A percentile compares a stretch with the other conserved stretches of the same genome.
phyloP scores from a whole-genome alignment of 2,797 vertebrate genomes.

The Erpetoichthys calabaricus region DNA sequence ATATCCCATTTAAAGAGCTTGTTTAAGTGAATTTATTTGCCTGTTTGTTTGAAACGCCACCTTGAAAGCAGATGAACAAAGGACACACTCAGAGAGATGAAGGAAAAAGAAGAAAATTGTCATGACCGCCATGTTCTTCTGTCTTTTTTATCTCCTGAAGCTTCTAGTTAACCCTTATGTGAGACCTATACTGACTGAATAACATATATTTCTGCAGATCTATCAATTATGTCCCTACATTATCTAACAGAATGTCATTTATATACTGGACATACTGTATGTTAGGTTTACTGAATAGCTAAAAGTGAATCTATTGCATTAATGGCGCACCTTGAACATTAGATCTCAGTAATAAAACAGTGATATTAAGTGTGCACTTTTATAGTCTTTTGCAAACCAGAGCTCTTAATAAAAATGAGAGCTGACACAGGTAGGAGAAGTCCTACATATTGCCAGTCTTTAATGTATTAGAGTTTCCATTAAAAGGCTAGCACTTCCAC shows the following conservation, averaged over 20 bases:
- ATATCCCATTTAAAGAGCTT: no score
- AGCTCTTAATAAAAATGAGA: constrained; percentile 70
- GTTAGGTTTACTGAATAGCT: constrained; percentile 18
- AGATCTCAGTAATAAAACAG: constrained; percentile 42
- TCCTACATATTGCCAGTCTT: constrained; percentile 50
- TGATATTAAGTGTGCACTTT: constrained; percentile 55
- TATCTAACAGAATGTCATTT: constrained; percentile 8
- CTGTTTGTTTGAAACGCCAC: no score
- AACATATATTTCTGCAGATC: no score
- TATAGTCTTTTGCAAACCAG: constrained; percentile 60
- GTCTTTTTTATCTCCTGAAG: no score
- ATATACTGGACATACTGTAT: constrained; percentile 16
- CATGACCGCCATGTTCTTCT: no score
- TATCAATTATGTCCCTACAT: neutral
- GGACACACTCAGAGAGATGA: no score
- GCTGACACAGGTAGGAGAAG: constrained; percentile 62
- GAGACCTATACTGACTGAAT: no score
- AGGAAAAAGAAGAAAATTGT: no score
- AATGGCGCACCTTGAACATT: constrained; percentile 27
- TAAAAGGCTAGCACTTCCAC: constrained; percentile 60
- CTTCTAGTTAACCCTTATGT: no score
- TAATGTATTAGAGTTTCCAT: constrained; percentile 67
- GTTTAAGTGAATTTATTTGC: no score
- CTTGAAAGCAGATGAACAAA: no score
- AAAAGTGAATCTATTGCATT: constrained; percentile 25